Evolutionary conservation across 1,140 invertebrate species (phyloP).

Genomic region (Vanessa tameamea): DNA sequence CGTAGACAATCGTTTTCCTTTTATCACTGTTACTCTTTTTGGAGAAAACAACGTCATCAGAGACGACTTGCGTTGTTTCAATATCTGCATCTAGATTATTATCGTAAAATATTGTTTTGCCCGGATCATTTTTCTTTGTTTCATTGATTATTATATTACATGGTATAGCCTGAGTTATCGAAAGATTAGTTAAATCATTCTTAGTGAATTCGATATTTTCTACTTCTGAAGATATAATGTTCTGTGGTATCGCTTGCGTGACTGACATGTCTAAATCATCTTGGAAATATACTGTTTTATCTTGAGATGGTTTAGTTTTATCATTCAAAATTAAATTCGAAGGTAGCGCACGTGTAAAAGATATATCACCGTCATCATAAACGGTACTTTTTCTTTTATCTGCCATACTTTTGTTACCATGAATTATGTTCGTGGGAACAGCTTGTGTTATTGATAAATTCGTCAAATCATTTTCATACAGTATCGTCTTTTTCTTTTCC

Average conservation of each 20-base stretch:
- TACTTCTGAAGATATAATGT: slow-evolving; percentile 9
- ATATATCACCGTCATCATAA: slow-evolving; percentile 51
- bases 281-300: slow-evolving; percentile 30
- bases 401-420: slow-evolving; percentile 21
- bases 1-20: slow-evolving; percentile 36
- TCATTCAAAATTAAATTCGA: slow-evolving; percentile 39
- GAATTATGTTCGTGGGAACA: slow-evolving; percentile 39
- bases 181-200: slow-evolving; percentile 13
- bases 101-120: neutral
- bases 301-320: slow-evolving; percentile 4
- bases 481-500: slow-evolving; percentile 37
- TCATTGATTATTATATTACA: slow-evolving; percentile 32
- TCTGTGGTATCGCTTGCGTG: slow-evolving; percentile 22
- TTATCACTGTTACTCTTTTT: slow-evolving; percentile 20
- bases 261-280: slow-evolving; percentile 29
- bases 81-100: slow-evolving; percentile 44
- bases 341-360: slow-evolving; percentile 51
- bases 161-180: slow-evolving; percentile 21
- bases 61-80: slow-evolving; percentile 48
- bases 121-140: neutral
- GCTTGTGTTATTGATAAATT: slow-evolving; percentile 52
- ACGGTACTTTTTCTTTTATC: slow-evolving; percentile 44
- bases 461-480: slow-evolving; percentile 32
- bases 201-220: neutral
- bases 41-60: slow-evolving; percentile 25